Evolutionary conservation across 2,888 invertebrate species (phyloP), one percentile per base, ranked within the genome.

Genomic region (Euplexia lucipara): DNA sequence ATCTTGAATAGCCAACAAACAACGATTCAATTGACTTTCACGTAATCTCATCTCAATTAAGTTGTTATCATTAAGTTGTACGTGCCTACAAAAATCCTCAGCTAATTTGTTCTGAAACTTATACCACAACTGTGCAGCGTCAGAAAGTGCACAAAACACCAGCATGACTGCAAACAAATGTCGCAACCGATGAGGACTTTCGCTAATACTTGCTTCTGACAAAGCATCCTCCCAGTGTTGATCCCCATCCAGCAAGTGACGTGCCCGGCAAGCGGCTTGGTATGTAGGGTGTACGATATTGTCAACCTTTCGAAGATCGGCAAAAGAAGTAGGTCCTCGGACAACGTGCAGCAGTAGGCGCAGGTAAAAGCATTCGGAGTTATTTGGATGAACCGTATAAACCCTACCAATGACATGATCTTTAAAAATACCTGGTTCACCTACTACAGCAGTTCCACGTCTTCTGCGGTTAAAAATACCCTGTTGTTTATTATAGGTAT

Each of bases 171-270:
- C 45, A 26, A 45, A 45, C 14, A 45, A 30, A 30, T 30, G 14
- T n/a, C 26, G 45, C 30, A 45, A 30, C 14, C 45, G 45, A 45
- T 26, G 22, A n/a, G 45, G 45, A 30, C n/a, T 45, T n/a, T 45
- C 30, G 20, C 45, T 45, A n/a, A n/a, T n/a, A n/a, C 22, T n/a
- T 26, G 26, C 22, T 45, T 45, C 45, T n/a, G 45, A 6, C n/a
- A 45, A 30, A 45, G 45, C 30, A n/a, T 45, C 45, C n/a, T 45
- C 45, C 45, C 45, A 45, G n/a, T 45, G 45, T 30, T 45, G 45
- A 45, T 45, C 45, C 7, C 30, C 30, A 26, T 45, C 45, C 8
- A 45, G 30, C 12, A 45, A 45, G n/a, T 45, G 45, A n/a, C 45
- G 45, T 26, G 30, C 44, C 49, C 45, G 41, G 22, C 44, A 53